Base-by-base conservation (phyloP, 2,888 invertebrate species). In the Synergus umbraculus region DNA sequence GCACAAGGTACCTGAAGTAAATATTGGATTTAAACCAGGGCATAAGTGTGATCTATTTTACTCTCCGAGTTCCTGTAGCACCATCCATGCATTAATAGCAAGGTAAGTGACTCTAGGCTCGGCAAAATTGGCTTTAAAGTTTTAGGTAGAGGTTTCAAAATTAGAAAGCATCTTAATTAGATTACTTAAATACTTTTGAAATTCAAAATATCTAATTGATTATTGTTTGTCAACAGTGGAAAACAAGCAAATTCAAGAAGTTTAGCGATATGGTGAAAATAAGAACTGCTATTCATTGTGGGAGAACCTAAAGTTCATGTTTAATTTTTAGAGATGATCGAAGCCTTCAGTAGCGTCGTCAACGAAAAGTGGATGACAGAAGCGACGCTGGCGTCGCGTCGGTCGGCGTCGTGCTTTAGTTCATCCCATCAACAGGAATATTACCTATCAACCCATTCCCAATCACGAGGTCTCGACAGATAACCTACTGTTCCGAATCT, bases 1-100 rank as follows among this genome's bases (percentile, higher is more conserved):
- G 9, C 58, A 58, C 69, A 12, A 54, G 86, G 90, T 90, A 79
- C 85, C 90, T 89, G 86, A 80, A 83, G 84, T 83, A 87, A 86
- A 78, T 88, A 88, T 84, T 65, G 83, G 76, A 77, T 85, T 82
- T 85, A 86, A 87, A 76, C 49, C 89, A 89, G 90, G 89, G 90
- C 90, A 90, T 90, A 90, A 86, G 87, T 76, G 79, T 84, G 87
- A 88, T 18, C 81, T 83, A 78, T 76, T 78, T 88, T 87, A 76
- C 79, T 90, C 82, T 90, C 82, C 89, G 90, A 90, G 89, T 79
- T 85, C 87, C 88, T 88, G 46, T 85, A 90, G 90, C 90, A 90
- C 90, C 83, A 84, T 84, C 85, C 78, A 81, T 80, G 79, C 85
- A 86, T 85, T 54, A 29, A 9, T 78, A 73, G 83, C 82, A 85